phyloP scores from a whole-genome alignment of 1,140 invertebrate species.

The Saccostrea cuccullata region DNA sequence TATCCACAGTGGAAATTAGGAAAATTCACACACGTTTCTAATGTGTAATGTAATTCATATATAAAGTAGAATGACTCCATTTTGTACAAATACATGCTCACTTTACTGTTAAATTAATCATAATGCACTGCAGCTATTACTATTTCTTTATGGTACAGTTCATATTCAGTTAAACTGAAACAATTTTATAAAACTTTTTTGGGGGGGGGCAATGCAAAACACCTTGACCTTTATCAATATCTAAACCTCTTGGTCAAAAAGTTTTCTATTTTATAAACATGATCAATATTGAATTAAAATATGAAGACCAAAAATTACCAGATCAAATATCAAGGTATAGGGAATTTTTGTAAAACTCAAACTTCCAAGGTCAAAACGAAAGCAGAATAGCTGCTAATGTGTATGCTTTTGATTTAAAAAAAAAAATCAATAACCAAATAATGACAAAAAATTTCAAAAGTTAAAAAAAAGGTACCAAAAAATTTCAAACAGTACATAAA shows the following conservation, averaged over 20 bases:
- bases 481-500: too few relatives aligned
- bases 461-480: too few relatives aligned
- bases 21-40: not conserved
- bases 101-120: not conserved
- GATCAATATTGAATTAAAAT: too few relatives aligned
- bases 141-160: not conserved
- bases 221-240: too few relatives aligned
- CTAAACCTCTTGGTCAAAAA: too few relatives aligned
- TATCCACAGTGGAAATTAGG: not conserved
- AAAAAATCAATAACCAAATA: not conserved
- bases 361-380: not conserved
- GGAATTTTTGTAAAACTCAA: not conserved
- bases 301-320: too few relatives aligned
- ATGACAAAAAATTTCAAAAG: too few relatives aligned
- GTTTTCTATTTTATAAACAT: too few relatives aligned
- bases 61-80: not conserved
- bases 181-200: too few relatives aligned
- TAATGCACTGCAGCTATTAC: not conserved
- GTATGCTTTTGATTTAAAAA: not conserved
- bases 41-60: not conserved
- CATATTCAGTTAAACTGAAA: too few relatives aligned
- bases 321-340: too few relatives aligned
- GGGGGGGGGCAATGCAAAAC: too few relatives aligned
- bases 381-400: not conserved
- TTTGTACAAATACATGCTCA: slow-evolving; percentile 3